These are phyloP conservation scores for Dermatophagoides farinae DNA, from an alignment of 1,140 invertebrate species.

Conservation along the genomic window DNA sequence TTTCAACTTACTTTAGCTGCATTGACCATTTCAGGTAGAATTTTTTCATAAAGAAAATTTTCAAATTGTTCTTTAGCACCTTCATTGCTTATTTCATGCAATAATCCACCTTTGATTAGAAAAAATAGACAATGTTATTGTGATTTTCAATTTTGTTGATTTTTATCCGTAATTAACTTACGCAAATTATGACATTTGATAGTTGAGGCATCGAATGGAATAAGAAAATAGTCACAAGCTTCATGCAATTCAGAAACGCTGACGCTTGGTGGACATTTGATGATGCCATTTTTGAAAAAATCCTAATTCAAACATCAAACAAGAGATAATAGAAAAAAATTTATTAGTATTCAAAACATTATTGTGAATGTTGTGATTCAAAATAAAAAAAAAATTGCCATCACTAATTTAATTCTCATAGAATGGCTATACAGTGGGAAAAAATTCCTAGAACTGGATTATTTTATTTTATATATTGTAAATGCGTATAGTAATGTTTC, in stretches of 20 bases:
- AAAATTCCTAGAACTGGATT: too few relatives aligned
- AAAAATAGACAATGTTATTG: slow-evolving; percentile 20
- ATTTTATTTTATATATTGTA: too few relatives aligned
- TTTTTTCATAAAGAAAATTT: slow-evolving; percentile 78
- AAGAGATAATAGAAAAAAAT: background rate
- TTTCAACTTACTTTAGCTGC: slow-evolving; percentile 44
- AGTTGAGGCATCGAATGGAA: slow-evolving; percentile 89
- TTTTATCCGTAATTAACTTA: slow-evolving; percentile 33
- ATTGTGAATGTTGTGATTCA: background rate
- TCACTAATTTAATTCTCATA: background rate
- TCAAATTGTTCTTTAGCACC: slow-evolving; percentile 92
- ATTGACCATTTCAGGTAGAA: slow-evolving; percentile 85
- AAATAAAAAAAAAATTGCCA: background rate
- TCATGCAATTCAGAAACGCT: slow-evolving; percentile 83
- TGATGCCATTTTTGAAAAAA: slow-evolving; percentile 73
- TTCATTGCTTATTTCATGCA: slow-evolving; percentile 96
- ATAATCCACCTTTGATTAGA: slow-evolving; percentile 76
- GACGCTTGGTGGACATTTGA: slow-evolving; percentile 62
- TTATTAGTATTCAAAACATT: background rate
- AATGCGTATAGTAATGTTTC: too few relatives aligned
- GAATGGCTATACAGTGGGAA: background rate
- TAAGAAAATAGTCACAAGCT: slow-evolving; percentile 92
- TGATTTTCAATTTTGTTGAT: background rate
- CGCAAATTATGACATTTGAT: slow-evolving; percentile 84
- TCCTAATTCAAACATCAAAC: slow-evolving; percentile 34